Percentiles rank a stretch among this genome's conserved stretches.
phyloP scores from a whole-genome alignment of 2,113 vertebrate species.

The Pseudorectes ferrugineus region DNA sequence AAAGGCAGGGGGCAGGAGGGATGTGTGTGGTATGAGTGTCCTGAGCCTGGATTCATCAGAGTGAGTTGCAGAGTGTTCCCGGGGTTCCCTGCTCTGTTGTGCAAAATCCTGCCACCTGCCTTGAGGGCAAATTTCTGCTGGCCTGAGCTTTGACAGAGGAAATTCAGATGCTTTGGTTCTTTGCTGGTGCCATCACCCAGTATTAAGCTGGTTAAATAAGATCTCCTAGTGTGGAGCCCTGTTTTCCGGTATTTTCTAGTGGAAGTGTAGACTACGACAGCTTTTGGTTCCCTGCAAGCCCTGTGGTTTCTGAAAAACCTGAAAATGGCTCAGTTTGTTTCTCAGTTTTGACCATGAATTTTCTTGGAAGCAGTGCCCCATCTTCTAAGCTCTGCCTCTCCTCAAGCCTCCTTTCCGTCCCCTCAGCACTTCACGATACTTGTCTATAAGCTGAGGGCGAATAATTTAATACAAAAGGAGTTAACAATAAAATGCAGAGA shows the following conservation, averaged over 20 bases:
- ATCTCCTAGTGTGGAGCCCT: accelerated
- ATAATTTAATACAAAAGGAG: background rate
- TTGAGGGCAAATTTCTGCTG: background rate
- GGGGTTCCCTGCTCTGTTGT: accelerated
- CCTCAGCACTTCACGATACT: background rate
- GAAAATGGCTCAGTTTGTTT: background rate
- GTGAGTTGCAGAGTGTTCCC: accelerated
- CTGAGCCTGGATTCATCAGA: background rate
- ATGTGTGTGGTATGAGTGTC: accelerated
- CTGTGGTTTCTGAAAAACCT: background rate
- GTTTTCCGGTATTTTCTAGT: background rate
- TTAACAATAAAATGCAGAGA: background rate
- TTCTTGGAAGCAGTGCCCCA: background rate
- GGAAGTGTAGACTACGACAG: background rate
- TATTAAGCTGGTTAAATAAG: background rate
- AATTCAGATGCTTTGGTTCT: background rate
- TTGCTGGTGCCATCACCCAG: background rate
- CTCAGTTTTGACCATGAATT: background rate
- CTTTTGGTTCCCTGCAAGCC: background rate
- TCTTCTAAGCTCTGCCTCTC: background rate
- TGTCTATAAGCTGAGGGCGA: background rate
- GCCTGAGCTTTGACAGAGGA: background rate
- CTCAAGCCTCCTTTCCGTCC: background rate
- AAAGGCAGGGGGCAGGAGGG: background rate
- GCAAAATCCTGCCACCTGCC: background rate